Conservation (phyloP, 2,888 invertebrate genomes). For the Scaptomyza reducta region DNA sequence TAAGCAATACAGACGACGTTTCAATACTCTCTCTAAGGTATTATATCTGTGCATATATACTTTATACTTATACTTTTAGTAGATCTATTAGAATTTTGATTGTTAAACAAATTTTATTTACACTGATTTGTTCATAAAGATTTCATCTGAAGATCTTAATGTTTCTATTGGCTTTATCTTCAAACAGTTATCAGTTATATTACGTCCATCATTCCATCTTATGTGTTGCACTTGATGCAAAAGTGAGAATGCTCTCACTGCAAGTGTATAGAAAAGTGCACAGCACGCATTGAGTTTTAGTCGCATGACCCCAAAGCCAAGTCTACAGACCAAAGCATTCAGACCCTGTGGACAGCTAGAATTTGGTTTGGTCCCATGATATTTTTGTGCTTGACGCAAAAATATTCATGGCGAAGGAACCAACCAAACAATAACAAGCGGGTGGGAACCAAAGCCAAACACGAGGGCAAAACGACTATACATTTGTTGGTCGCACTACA, state of each 20-base stretch:
- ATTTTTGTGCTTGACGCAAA: constrained; percentile 65
- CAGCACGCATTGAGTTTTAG: constrained; percentile 55
- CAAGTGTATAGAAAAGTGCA: constrained; percentile 38
- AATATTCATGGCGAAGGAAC: constrained; percentile 66
- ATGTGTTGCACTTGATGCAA: background rate
- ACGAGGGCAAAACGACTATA: constrained; percentile 48
- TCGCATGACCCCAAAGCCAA: constrained; percentile 43
- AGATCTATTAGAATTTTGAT: too few relatives aligned
- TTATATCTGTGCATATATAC: too few relatives aligned
- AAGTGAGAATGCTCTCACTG: background rate
- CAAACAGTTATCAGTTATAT: too few relatives aligned
- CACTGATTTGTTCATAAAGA: too few relatives aligned
- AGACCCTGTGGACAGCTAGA: constrained; percentile 32
- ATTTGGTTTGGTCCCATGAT: constrained; percentile 27
- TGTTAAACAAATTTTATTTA: too few relatives aligned
- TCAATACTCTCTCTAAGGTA: background rate
- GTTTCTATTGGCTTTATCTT: background rate
- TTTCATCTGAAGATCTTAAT: background rate
- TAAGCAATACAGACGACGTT: background rate
- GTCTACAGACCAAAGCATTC: constrained; percentile 2
- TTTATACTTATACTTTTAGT: too few relatives aligned
- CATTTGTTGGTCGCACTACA: constrained; percentile 58
- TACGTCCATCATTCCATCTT: too few relatives aligned
- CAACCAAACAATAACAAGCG: constrained; percentile 27
- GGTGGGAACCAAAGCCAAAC: constrained; percentile 17